Evolutionary conservation across 2,888 invertebrate species (phyloP).

Genomic region (Drosophila atroscutellata): DNA sequence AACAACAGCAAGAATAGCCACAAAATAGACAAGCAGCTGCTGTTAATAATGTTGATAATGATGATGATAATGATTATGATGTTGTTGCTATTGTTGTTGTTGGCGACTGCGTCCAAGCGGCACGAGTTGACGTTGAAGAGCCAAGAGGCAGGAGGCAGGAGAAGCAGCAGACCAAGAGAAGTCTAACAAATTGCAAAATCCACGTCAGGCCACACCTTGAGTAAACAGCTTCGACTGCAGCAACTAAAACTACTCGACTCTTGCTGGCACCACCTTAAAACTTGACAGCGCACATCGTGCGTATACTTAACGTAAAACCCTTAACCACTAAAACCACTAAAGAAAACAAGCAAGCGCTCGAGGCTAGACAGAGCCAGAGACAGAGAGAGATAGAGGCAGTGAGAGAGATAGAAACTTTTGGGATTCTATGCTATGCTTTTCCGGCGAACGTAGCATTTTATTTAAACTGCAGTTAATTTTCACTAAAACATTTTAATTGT

Average conservation of each 20-base stretch:
- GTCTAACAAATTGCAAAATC: slow-evolving; percentile 80
- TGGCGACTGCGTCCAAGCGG: slow-evolving; percentile 53
- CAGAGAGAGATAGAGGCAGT: neutral
- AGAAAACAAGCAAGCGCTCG: slow-evolving; percentile 55
- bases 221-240: slow-evolving; percentile 63
- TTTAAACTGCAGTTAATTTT: slow-evolving; percentile 80
- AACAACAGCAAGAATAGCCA: slow-evolving; percentile 36
- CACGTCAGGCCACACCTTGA: slow-evolving; percentile 72
- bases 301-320: slow-evolving; percentile 78
- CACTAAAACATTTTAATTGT: slow-evolving; percentile 81
- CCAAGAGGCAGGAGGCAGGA: neutral
- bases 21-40: slow-evolving; percentile 69
- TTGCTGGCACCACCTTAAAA: slow-evolving; percentile 32
- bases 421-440: slow-evolving; percentile 30
- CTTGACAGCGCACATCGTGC: slow-evolving; percentile 70
- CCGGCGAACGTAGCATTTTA: slow-evolving; percentile 74
- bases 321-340: slow-evolving; percentile 78
- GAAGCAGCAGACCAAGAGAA: slow-evolving; percentile 48
- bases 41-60: slow-evolving; percentile 64
- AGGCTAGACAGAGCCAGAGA: neutral
- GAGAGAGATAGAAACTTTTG: slow-evolving; percentile 20
- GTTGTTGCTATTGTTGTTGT: slow-evolving; percentile 37
- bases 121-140: slow-evolving; percentile 1
- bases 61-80: slow-evolving; percentile 46
- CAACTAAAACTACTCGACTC: slow-evolving; percentile 26